Evolutionary conservation across 2,888 invertebrate genomes (phyloP).

Genomic region (Drosophila leonis): DNA sequence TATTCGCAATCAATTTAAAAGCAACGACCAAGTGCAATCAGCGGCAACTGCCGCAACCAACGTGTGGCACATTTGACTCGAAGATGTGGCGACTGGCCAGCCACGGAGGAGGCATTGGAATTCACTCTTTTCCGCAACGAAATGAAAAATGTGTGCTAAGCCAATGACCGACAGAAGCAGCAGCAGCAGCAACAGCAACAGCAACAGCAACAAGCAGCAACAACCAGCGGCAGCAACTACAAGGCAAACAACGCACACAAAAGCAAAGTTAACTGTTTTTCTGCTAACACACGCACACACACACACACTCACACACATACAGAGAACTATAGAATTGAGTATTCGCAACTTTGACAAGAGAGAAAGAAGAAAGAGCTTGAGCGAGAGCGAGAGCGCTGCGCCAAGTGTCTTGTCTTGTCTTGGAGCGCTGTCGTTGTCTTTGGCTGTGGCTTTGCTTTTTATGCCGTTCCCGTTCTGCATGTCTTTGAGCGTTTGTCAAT

Average conservation of each 20-base stretch:
- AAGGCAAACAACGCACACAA: constrained; percentile 67
- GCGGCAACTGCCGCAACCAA: constrained; percentile 40
- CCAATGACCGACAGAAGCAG: constrained; percentile 84
- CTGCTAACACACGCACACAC: constrained; percentile 57
- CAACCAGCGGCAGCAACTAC: constrained; percentile 60
- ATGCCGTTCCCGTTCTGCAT: constrained; percentile 53
- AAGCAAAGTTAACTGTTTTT: constrained; percentile 71
- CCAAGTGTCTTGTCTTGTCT: constrained; percentile 48
- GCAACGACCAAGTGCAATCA: constrained; percentile 30
- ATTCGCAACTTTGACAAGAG: constrained; percentile 61
- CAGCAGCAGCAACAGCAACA: constrained; percentile 41
- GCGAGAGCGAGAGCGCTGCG: constrained; percentile 28
- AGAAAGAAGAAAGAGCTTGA: constrained; percentile 27
- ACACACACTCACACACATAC: constrained; percentile 17
- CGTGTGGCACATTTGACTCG: constrained; percentile 40
- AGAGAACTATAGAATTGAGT: constrained; percentile 39
- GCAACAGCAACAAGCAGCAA: constrained; percentile 58
- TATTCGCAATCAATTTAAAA: constrained; percentile 57
- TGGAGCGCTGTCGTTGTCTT: constrained; percentile 34
- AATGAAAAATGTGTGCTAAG: constrained; percentile 85
- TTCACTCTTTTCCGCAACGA: constrained; percentile 83
- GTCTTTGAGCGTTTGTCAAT: constrained; percentile 66
- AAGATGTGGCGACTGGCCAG: constrained; percentile 49
- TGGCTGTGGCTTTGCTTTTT: constrained; percentile 47
- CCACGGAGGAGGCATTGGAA: constrained; percentile 64